Evolutionary conservation across 2,113 vertebrate genomes (phyloP), one percentile per base, ranked within the genome.

Genomic region (Antechinus stuartii): DNA sequence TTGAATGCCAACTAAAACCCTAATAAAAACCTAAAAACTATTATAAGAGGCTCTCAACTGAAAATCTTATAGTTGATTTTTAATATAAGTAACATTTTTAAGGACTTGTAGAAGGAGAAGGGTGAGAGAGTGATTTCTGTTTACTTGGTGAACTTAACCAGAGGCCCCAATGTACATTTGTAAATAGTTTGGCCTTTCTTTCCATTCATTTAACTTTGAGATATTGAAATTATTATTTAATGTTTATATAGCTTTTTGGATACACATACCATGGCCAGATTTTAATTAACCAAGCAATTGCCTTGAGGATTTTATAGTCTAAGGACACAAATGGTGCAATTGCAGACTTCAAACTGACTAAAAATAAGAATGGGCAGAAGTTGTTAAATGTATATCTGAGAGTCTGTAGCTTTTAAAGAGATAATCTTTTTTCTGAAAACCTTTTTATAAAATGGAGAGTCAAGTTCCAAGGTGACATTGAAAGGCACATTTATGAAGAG

Each of bases 141-240:
- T 96, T 97, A 96, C 2, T 90, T 30, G 52, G 35, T 89, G 76
- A 96, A 92, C 91, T 95, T 96, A 76, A 76, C 93, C 84, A 56
- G 52, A 46, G 76, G 50, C 89, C 8, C 16, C 46, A 93, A n/a
- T 89, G 42, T 84, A 84, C 68, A 84, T 84, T 84, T 42, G n/a
- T 68, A 92, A 95, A 96, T 76, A 92, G 49, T 91, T 95, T 97
- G 92, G 61, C 46, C 6, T 95, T 95, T 90, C 61, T 91, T 93
- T 95, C 94, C 92, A 95, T 96, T 91, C 92, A 24, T 96, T 91
- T 55, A 84, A 84, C 90, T 90, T 90, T 47, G 90, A 96, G 68
- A 95, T 95, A 96, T 49, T 95, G 52, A 96, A 97, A 95, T 95
- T 96, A 96, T 95, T 97, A 94, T 96, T 96, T 97, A 97, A 96